Base-by-base conservation (phyloP, 2,113 vertebrate genomes). In the Malaclemys terrapin region DNA sequence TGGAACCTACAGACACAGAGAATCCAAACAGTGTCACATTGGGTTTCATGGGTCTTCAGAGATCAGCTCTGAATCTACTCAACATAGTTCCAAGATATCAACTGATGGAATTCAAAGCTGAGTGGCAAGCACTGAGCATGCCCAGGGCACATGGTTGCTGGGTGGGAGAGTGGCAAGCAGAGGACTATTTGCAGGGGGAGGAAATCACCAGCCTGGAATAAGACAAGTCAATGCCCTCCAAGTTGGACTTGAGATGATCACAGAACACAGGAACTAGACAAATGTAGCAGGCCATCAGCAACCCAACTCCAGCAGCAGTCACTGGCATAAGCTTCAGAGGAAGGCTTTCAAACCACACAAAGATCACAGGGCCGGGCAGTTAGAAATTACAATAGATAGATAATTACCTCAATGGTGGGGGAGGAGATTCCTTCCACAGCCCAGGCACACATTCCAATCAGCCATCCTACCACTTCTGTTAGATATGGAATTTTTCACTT, bases 251-350 rank as follows among this genome's bases (percentile, higher is more conserved):
- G 35, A 72, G 65, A 72, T 38, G 65, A 38, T n/a, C 65, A 38
- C 20, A 38, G 47, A 38, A 29, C 6, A 52, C 20, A 69, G 12
- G 53, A 80, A 59, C 25, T 50, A n/a, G 27, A 24, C 78, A 50
- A 50, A 52, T 52, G 62, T 13, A 69, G 22, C 10, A 62, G 7
- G 12, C 25, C 57, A 42, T 72, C 20, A 14, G 50, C 52, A 72
- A 72, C 35, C 17, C 4, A 72, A 38, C 35, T 72, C 76, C 54
- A 69, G 78, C 25, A 89, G 12, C 59, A 87, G 49, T 31, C 91
- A 90, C 24, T 79, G 93, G 72, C n/a, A 88, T 31, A 91, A 53
- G 85, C 80, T 79, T 87, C 93, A 90, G 56, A 10, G 82, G 89
- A 83, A 80, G 72, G 52, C 80, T 91, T 85, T 85, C 79, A 56